Conservation (phyloP, 2,797 vertebrate species). For the Cossypha polioptera region DNA sequence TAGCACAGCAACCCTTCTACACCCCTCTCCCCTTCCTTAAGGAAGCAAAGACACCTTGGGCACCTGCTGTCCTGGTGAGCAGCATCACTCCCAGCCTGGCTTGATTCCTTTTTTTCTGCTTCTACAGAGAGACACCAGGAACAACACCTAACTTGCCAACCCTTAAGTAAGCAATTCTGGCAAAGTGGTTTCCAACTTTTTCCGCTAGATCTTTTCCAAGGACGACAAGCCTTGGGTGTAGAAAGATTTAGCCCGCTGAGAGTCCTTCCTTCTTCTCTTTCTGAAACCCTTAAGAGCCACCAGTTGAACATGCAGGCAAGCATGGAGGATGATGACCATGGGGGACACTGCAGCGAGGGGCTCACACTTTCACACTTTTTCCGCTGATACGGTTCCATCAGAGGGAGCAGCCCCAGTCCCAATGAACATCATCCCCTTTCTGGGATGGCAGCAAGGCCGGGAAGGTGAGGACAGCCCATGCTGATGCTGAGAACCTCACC, state of each 20-base stretch:
- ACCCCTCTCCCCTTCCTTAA: not conserved
- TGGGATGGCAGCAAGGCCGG: accelerated
- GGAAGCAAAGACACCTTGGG: not conserved
- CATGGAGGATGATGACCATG: accelerated
- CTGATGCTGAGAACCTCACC: accelerated
- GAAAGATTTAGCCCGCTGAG: not conserved
- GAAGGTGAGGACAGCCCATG: not conserved
- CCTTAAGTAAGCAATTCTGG: not conserved
- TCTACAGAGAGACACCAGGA: not conserved
- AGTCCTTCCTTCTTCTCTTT: not conserved
- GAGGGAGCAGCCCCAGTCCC: not conserved
- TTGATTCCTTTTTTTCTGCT: not conserved
- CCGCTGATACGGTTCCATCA: accelerated
- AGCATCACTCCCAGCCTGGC: not conserved
- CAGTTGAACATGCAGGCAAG: not conserved
- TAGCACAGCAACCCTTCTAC: not conserved
- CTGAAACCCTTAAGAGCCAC: not conserved
- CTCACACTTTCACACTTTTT: not conserved
- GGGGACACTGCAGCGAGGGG: accelerated
- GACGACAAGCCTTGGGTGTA: not conserved
- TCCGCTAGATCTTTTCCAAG: not conserved
- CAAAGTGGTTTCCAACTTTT: not conserved
- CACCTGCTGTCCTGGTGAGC: not conserved
- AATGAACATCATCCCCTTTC: not conserved
- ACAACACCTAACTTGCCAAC: not conserved